Conservation (phyloP, 2,888 invertebrate genomes). For the Drosophila fulvimacula region DNA sequence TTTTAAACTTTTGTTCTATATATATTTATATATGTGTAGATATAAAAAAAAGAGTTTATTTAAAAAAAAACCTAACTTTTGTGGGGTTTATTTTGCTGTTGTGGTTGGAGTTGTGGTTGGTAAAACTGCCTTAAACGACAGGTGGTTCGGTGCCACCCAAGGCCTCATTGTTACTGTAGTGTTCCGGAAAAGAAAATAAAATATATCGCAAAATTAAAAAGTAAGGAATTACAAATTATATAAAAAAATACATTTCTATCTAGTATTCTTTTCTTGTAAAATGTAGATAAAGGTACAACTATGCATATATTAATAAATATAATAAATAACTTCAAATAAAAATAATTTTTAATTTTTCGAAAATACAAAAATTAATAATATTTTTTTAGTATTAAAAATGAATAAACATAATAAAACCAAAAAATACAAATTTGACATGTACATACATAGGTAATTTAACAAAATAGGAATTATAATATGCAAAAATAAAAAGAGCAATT, state of each 20-base stretch:
- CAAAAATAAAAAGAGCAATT: constrained; percentile 3
- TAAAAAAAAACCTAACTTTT: constrained; percentile 62
- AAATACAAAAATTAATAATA: too few relatives aligned
- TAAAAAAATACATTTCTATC: too few relatives aligned
- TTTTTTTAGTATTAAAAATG: too few relatives aligned
- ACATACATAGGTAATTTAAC: too few relatives aligned
- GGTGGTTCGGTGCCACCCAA: constrained; percentile 84
- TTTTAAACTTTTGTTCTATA: constrained; percentile 1
- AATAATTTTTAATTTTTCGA: too few relatives aligned
- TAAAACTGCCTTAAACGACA: constrained; percentile 81
- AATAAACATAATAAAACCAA: too few relatives aligned
- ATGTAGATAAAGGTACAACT: too few relatives aligned
- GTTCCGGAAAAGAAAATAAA: constrained; percentile 42
- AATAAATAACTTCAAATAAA: too few relatives aligned
- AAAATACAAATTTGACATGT: too few relatives aligned
- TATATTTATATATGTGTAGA: constrained; percentile 13
- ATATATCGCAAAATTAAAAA: constrained; percentile 27
- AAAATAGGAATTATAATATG: too few relatives aligned
- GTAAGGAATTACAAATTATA: neutral
- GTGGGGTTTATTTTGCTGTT: constrained; percentile 23
- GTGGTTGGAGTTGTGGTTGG: constrained; percentile 2
- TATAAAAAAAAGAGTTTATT: constrained; percentile 36
- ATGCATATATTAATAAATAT: too few relatives aligned
- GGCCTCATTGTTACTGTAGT: constrained; percentile 75
- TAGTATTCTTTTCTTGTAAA: too few relatives aligned